Evolutionary conservation across 2,888 invertebrate species (phyloP).

Genomic region (Liposcelis brunnea): DNA sequence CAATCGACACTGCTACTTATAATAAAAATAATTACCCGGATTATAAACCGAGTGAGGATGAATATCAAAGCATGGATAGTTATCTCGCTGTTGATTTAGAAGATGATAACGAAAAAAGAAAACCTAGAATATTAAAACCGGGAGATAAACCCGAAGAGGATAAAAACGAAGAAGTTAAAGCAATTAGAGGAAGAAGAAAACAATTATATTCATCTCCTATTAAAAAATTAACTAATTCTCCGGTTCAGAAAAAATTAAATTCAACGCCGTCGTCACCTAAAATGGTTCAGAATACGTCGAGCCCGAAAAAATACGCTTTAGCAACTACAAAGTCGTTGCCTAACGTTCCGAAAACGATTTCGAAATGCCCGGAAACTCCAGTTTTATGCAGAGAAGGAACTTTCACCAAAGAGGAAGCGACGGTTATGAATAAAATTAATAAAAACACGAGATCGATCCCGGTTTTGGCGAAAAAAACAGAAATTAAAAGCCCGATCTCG

Average conservation of each 20-base stretch:
- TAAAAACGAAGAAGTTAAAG: constrained; percentile 26
- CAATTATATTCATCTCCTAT: constrained; percentile 45
- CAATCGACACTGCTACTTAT: too few relatives aligned
- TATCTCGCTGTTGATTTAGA: constrained; percentile 6
- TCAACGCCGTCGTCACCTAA: constrained; percentile 23
- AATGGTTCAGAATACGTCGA: constrained; percentile 16
- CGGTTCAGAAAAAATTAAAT: constrained; percentile 21
- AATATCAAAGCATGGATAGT: too few relatives aligned
- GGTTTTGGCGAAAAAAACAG: too few relatives aligned
- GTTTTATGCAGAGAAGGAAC: too few relatives aligned
- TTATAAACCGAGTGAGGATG: too few relatives aligned
- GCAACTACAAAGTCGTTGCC: constrained; percentile 24
- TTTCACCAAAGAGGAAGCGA: too few relatives aligned
- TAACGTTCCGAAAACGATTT: constrained; percentile 19
- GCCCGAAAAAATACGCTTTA: constrained; percentile 18
- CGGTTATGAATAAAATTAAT: too few relatives aligned
- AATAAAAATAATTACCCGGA: too few relatives aligned
- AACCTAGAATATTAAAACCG: constrained; percentile 21
- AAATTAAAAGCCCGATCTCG: too few relatives aligned
- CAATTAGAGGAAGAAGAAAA: constrained; percentile 46
- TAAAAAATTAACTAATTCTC: constrained; percentile 26
- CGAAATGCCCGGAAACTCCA: constrained; percentile 13
- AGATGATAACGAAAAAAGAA: constrained; percentile 13
- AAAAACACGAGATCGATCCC: too few relatives aligned
- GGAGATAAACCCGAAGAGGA: constrained; percentile 26